Evolutionary conservation across 2,797 vertebrate genomes (phyloP).

Genomic region (Crocidura indochinensis): DNA sequence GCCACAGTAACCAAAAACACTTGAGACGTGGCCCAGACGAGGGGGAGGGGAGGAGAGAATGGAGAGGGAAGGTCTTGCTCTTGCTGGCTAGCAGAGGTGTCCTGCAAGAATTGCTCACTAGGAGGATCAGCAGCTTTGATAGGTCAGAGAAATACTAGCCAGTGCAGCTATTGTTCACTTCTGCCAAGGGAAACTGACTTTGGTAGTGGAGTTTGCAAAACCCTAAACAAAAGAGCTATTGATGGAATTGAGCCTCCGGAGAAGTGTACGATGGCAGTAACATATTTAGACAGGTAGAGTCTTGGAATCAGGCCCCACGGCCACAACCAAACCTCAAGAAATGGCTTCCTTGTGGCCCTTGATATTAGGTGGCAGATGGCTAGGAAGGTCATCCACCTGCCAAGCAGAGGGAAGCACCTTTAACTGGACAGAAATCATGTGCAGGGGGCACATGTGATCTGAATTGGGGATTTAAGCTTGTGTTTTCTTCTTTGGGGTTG

Average conservation of each 20-base stretch:
- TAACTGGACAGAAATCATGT: not conserved
- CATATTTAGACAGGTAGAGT: conserved; percentile 4
- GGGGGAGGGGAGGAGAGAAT: not conserved
- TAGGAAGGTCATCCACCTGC: not conserved
- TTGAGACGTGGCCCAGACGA: conserved; percentile 63
- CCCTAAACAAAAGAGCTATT: conserved; percentile 42
- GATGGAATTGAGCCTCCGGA: not conserved
- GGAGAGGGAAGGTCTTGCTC: conserved; percentile 7
- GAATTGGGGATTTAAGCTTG: conserved; percentile 37
- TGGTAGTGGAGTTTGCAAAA: conserved; percentile 55
- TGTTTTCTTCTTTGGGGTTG: not conserved
- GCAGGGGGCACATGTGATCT: not conserved
- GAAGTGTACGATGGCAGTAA: not conserved
- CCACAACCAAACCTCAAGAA: not conserved
- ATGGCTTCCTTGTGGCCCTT: not conserved
- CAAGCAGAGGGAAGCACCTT: not conserved
- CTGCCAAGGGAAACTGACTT: conserved; percentile 50
- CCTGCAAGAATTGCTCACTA: not conserved
- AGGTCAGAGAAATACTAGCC: conserved; percentile 26
- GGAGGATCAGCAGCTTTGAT: not conserved
- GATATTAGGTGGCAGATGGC: not conserved
- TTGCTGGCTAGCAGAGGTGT: conserved; percentile 7
- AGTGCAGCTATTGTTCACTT: not conserved
- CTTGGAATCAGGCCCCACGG: not conserved
- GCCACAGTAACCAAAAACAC: conserved; percentile 79